Percentiles rank a stretch among this genome's conserved stretches.
Evolutionary conservation across 2,113 vertebrate species (phyloP).

Genomic region (Leucosticte australis): DNA sequence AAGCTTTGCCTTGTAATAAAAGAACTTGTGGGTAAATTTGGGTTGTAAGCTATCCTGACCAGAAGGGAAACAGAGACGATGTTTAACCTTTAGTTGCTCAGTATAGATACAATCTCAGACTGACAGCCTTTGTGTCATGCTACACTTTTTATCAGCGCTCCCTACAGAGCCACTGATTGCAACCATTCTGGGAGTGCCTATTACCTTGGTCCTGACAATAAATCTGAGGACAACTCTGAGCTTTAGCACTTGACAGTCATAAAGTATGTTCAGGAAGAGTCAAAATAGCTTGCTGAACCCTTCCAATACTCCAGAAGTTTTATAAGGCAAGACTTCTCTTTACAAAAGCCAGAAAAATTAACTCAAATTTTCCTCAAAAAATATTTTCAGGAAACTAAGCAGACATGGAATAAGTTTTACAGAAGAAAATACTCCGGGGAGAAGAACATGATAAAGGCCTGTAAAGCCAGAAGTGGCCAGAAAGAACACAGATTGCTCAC

Average conservation of each 20-base stretch:
- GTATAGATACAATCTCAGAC: not conserved
- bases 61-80: not conserved
- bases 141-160: not conserved
- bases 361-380: not conserved
- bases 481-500: not conserved
- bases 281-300: not conserved
- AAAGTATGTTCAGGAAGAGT: not conserved
- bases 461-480: not conserved
- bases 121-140: not conserved
- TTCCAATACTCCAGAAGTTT: not conserved
- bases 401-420: not conserved
- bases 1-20: not conserved
- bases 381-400: not conserved
- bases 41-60: not conserved
- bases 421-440: not conserved
- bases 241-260: not conserved
- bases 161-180: not conserved
- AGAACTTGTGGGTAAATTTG: not conserved
- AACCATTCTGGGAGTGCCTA: not conserved
- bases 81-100: not conserved
- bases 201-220: not conserved
- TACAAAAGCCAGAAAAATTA: not conserved
- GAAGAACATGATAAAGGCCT: not conserved
- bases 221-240: not conserved
- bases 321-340: not conserved